Evolutionary conservation across 2,888 invertebrate genomes (phyloP).

Genomic region (Rapana venosa): DNA sequence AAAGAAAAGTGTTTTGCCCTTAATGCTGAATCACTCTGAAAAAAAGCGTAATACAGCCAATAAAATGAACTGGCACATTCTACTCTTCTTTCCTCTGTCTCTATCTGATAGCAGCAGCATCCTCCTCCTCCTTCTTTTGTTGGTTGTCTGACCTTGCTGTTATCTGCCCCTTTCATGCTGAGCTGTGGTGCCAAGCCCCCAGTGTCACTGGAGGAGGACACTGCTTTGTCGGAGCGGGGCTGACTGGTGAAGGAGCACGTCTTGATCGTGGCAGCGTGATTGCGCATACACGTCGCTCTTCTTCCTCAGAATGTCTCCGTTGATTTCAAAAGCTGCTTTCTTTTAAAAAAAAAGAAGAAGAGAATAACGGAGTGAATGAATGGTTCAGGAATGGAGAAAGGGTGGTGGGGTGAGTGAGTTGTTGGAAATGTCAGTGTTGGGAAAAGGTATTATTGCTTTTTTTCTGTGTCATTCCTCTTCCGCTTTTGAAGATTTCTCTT

Average conservation of each 20-base stretch:
- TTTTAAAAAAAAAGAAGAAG: neutral
- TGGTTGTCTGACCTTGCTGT: neutral
- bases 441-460: too few species aligned
- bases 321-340: neutral
- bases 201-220: neutral
- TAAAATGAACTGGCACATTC: too few species aligned
- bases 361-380: neutral
- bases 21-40: too few species aligned
- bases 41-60: too few species aligned
- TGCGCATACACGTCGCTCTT: neutral
- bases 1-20: too few species aligned
- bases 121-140: too few species aligned
- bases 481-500: too few species aligned
- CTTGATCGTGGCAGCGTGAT: neutral
- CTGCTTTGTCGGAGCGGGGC: neutral
- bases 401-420: too few species aligned
- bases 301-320: neutral
- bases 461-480: too few species aligned
- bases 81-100: too few species aligned
- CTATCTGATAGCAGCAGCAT: too few species aligned
- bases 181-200: neutral
- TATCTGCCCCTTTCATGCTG: neutral
- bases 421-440: too few species aligned
- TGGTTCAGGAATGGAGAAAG: neutral
- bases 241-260: neutral